These are phyloP conservation scores for Girardia tigrina DNA, from an alignment of 2,888 invertebrate genomes.

Conservation along the genomic window DNA sequence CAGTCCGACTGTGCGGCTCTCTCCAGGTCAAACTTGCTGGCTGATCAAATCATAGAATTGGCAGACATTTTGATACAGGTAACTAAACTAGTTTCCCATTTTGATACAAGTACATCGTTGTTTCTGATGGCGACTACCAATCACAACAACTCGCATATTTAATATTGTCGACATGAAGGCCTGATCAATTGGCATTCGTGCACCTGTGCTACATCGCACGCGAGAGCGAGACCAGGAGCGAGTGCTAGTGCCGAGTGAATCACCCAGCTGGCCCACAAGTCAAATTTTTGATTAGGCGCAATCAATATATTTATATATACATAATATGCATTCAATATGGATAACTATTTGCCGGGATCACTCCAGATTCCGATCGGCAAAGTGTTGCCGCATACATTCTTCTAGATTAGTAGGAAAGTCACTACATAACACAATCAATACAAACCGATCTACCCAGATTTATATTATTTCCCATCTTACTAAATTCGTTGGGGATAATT, in stretches of 20 bases:
- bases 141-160: not conserved
- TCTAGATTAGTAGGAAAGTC: not conserved
- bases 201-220: not conserved
- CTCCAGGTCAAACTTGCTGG: not conserved
- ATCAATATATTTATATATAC: not conserved
- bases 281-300: not conserved
- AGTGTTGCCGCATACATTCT: not conserved
- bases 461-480: too few relatives aligned
- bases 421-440: not conserved
- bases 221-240: too few relatives aligned
- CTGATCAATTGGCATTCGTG: slow-evolving; percentile 19
- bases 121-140: not conserved
- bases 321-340: too few relatives aligned
- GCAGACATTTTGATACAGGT: slow-evolving; percentile 14
- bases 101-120: not conserved
- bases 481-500: too few relatives aligned
- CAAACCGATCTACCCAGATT: too few relatives aligned
- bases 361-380: not conserved
- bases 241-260: too few relatives aligned
- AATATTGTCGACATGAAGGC: not conserved
- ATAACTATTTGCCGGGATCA: too few relatives aligned
- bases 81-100: too few relatives aligned
- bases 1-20: slow-evolving; percentile 23
- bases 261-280: not conserved
- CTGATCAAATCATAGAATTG: slow-evolving; percentile 12